Evolutionary conservation across 2,797 vertebrate genomes (phyloP).

Genomic region (Cottoperca gobio): DNA sequence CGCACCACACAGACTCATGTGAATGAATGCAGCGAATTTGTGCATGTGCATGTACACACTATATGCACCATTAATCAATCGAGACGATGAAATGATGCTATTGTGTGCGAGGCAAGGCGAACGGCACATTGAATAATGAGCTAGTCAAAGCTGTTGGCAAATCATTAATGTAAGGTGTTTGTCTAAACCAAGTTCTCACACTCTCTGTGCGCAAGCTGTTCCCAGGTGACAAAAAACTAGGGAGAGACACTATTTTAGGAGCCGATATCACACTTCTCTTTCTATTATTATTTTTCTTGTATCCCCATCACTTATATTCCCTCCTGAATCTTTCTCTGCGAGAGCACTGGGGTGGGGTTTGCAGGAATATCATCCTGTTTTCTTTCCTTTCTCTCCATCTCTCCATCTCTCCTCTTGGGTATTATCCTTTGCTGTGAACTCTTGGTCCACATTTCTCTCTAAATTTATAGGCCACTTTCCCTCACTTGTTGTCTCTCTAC

Average conservation of each 20-base stretch:
- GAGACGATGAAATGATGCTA: conserved; percentile 72
- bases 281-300: conserved; percentile 10
- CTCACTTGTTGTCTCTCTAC: conserved; percentile 67
- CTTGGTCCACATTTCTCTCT: conserved; percentile 59
- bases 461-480: conserved; percentile 68
- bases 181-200: conserved; percentile 77
- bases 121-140: conserved; percentile 74
- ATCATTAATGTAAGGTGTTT: conserved; percentile 80
- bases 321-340: conserved; percentile 46
- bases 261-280: conserved; percentile 76
- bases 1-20: conserved; percentile 15
- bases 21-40: background rate
- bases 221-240: conserved; percentile 78
- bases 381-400: conserved; percentile 5
- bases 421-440: conserved; percentile 58
- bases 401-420: conserved; percentile 42
- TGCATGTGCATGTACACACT: conserved; percentile 33
- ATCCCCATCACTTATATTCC: conserved; percentile 59
- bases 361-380: conserved; percentile 60
- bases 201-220: conserved; percentile 68
- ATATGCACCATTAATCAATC: conserved; percentile 78
- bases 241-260: conserved; percentile 81
- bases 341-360: conserved; percentile 43
- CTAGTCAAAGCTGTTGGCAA: conserved; percentile 78
- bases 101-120: conserved; percentile 68